Base-by-base conservation (phyloP, 2,888 invertebrate species). In the Notocelia uddmanniana region DNA sequence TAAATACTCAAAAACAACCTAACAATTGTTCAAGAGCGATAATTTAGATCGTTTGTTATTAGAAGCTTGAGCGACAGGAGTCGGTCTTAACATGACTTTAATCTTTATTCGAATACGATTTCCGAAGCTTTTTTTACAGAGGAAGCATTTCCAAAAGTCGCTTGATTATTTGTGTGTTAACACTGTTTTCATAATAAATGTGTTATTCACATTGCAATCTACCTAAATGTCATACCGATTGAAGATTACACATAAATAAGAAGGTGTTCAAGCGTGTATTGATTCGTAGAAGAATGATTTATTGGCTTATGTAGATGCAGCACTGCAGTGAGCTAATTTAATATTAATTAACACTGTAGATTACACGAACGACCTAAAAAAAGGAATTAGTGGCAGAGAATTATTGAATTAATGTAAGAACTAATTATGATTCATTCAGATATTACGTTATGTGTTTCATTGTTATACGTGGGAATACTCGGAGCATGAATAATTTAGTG, bases 1-100 rank as follows among this genome's bases (percentile, higher is more conserved):
- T 52, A 66, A 70, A 66, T 64, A 70, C 52, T 52, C 26, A 31
- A 34, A 8, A 70, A 70, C 64, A 70, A 37, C 26, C 50, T 52
- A 54, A 52, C 52, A 52, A 70, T 59, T 58, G 34, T 64, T 34
- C 21, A 15, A 21, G 21, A 52, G 64, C 34, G 52, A 34, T 34
- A 50, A 50, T 34, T 41, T n/a, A 41, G n/a, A 70, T 48, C 37
- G 26, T 66, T 41, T 58, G 52, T 41, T 54, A 52, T 54, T 54
- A 26, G 10, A 60, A 60, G 50, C 37, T 59, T 13, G 37, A 23
- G 48, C 18, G 48, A 41, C 50, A 48, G 50, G 23, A 23, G 15
- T 13, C 19, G 15, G 8, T 34, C 9, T 8, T 31, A 62, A 48
- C 26, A 48, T 48, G 18, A 19, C 48, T 31, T 10, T 3, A 6